Evolutionary conservation across 2,113 vertebrate genomes (phyloP).

Genomic region (Zosterops lateralis): DNA sequence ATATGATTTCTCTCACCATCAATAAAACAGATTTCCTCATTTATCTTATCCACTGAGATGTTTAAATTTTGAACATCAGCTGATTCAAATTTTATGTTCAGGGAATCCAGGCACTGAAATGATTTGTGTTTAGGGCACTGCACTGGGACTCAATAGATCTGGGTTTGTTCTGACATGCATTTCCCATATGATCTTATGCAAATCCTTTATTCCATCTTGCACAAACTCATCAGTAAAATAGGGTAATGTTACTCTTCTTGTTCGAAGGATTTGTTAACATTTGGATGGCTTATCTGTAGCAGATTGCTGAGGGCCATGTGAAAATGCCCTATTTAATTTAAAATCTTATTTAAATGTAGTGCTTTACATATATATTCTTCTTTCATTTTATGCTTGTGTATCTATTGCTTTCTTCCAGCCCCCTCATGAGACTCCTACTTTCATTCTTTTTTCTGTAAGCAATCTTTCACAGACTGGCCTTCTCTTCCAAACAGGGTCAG

Average conservation of each 20-base stretch:
- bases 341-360: slow-evolving; percentile 8
- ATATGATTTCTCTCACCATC: neutral
- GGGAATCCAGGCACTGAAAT: slow-evolving; percentile 25
- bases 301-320: neutral
- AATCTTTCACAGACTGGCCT: neutral
- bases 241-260: neutral
- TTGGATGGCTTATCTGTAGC: slow-evolving; percentile 5
- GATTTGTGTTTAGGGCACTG: slow-evolving; percentile 32
- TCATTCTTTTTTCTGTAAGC: neutral
- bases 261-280: neutral
- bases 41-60: slow-evolving; percentile 47
- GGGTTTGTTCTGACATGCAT: slow-evolving; percentile 13
- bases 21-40: slow-evolving; percentile 52
- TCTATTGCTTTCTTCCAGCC: neutral
- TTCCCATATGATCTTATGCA: slow-evolving; percentile 46
- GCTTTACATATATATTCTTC: neutral
- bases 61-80: slow-evolving; percentile 18
- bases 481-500: neutral
- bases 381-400: neutral
- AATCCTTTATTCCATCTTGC: neutral
- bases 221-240: neutral
- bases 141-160: neutral
- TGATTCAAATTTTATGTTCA: slow-evolving; percentile 61
- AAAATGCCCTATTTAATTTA: neutral
- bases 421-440: neutral